Conservation (phyloP, 2,797 vertebrate genomes). For the Gymnoscopelus microlampas region DNA sequence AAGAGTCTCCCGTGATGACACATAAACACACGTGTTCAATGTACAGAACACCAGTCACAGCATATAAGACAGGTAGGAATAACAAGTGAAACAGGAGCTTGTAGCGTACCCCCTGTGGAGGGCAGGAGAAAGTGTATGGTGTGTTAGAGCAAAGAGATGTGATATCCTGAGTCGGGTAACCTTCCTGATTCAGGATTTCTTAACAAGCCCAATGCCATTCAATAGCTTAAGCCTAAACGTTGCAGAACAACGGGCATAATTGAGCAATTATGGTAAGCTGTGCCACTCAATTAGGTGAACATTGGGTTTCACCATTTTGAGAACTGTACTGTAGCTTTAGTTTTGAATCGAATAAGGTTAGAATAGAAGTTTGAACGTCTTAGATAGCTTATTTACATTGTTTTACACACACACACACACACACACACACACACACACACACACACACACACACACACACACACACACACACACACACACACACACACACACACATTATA, state of each 20-base stretch:
- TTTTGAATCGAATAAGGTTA: too few species aligned
- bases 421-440: neutral
- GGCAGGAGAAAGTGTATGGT: constrained; percentile 55
- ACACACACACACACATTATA: neutral
- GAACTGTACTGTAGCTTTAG: neutral
- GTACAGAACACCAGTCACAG: constrained; percentile 30
- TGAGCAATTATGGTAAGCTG: neutral
- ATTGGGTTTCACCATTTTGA: too few species aligned
- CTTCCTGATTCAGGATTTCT: constrained; percentile 44
- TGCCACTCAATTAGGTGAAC: constrained; percentile 18
- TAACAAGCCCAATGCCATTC: constrained; percentile 18
- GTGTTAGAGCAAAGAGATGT: constrained; percentile 55
- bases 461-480: neutral
- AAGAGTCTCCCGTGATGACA: constrained; percentile 39
- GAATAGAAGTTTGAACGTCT: too few species aligned
- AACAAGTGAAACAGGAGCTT: constrained; percentile 67
- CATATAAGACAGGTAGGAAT: constrained; percentile 41
- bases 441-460: neutral
- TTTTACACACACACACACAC: neutral
- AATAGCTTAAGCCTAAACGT: constrained; percentile 23
- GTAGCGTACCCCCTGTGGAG: constrained; percentile 59
- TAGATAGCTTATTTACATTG: too few species aligned
- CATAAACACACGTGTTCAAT: constrained; percentile 24
- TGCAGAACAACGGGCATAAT: constrained; percentile 5
- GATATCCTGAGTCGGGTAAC: constrained; percentile 66